These are phyloP conservation scores for Synergus japonicus DNA, from an alignment of 2,888 invertebrate species.

Conservation along the genomic window DNA sequence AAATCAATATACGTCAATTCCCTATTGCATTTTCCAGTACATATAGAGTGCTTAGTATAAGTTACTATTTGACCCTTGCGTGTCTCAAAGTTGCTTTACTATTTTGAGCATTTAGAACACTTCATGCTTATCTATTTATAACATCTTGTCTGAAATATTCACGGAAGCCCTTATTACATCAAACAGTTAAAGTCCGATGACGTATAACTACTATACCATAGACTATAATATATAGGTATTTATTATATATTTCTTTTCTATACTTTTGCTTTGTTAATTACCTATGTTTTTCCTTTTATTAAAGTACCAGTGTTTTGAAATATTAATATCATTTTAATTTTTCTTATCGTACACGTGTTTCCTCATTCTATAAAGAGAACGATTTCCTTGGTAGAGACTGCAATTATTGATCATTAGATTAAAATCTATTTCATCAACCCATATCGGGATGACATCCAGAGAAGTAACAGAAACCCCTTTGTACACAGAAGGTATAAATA, in stretches of 20 bases:
- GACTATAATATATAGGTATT: background rate
- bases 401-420: slow-evolving; percentile 19
- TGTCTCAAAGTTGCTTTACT: slow-evolving; percentile 27
- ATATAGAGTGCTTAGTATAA: background rate
- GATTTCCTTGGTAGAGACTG: background rate
- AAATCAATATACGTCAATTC: slow-evolving; percentile 63
- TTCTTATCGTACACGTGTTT: background rate
- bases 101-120: slow-evolving; percentile 34
- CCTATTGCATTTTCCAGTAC: slow-evolving; percentile 49
- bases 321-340: background rate
- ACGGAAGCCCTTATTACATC: slow-evolving; percentile 13
- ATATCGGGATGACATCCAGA: background rate
- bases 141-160: slow-evolving; percentile 18
- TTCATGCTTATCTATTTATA: slow-evolving; percentile 22
- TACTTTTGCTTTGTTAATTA: background rate
- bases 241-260: too few relatives aligned
- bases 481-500: background rate
- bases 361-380: background rate
- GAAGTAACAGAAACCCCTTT: background rate
- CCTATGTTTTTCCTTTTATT: background rate
- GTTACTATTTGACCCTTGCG: slow-evolving; percentile 33
- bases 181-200: slow-evolving; percentile 12
- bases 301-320: background rate
- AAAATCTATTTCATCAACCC: background rate
- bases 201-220: background rate